Conservation (phyloP, 2,113 vertebrate species). For the Triplophysa siluroides region DNA sequence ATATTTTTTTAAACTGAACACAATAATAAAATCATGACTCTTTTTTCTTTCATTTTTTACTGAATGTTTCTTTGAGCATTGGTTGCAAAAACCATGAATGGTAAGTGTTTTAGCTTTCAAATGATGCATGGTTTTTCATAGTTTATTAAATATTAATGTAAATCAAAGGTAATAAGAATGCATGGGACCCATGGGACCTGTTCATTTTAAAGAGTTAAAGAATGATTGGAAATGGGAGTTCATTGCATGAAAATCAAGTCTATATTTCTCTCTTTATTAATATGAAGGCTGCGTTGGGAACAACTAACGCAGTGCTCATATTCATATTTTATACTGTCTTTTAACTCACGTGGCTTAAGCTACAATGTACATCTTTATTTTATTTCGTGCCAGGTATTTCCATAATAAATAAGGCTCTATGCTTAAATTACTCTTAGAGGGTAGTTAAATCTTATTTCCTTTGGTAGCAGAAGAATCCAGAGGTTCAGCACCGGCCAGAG, state of each 20-base stretch:
- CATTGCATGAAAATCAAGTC: conserved; percentile 2
- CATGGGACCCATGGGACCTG: too few relatives aligned
- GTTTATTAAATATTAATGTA: too few relatives aligned
- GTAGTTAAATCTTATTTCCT: conserved; percentile 68
- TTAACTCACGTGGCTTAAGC: conserved; percentile 7
- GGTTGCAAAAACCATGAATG: too few relatives aligned
- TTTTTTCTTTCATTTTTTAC: too few relatives aligned
- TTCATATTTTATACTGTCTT: neutral
- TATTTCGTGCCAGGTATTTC: conserved; percentile 58
- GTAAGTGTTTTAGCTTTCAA: too few relatives aligned
- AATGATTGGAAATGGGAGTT: neutral
- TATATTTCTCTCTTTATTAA: conserved; percentile 24
- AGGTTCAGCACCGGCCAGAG: conserved; percentile 47
- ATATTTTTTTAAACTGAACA: neutral
- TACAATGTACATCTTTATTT: conserved; percentile 41
- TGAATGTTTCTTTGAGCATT: too few relatives aligned
- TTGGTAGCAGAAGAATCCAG: conserved; percentile 59
- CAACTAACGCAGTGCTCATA: neutral
- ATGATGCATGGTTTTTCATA: too few relatives aligned
- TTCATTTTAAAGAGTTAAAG: too few relatives aligned
- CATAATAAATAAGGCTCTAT: conserved; percentile 59
- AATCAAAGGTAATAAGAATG: too few relatives aligned
- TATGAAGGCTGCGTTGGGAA: neutral
- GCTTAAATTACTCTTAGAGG: conserved; percentile 51
- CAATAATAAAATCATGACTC: too few relatives aligned